Evolutionary conservation across 2,888 invertebrate species (phyloP).

Genomic region (Zygaena filipendulae): DNA sequence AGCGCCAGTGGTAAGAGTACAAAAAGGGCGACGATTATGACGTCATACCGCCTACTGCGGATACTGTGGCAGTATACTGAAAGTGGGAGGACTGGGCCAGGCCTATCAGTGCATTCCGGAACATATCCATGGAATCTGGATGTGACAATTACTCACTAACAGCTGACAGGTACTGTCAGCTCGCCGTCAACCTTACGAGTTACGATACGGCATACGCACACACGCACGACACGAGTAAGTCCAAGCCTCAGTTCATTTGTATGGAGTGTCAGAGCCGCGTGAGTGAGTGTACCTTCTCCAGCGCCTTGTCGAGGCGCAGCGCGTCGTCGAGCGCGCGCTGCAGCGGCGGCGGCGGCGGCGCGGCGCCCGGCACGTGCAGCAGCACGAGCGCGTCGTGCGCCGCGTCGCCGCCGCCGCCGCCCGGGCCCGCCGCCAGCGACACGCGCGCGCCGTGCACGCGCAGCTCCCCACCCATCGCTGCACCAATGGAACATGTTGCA

Average conservation of each 20-base stretch:
- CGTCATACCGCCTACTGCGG: too few relatives aligned
- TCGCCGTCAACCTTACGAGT: background rate
- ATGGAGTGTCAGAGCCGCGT: background rate
- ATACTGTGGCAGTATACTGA: too few relatives aligned
- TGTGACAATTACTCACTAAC: background rate
- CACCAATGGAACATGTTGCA: too few relatives aligned
- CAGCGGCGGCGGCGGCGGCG: conserved; percentile 41
- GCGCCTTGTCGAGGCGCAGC: conserved; percentile 55
- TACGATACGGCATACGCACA: background rate
- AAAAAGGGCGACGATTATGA: too few relatives aligned
- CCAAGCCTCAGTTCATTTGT: background rate
- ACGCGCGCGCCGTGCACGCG: conserved; percentile 26
- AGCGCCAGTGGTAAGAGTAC: too few relatives aligned
- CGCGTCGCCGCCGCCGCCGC: too few relatives aligned
- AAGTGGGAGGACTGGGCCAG: too few relatives aligned
- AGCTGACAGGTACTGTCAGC: too few relatives aligned
- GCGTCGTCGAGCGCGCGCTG: conserved; percentile 46
- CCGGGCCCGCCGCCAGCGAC: conserved; percentile 38
- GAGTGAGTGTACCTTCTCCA: conserved; percentile 29
- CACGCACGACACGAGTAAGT: background rate
- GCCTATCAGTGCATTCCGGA: too few relatives aligned
- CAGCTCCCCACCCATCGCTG: too few relatives aligned
- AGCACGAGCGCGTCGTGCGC: conserved; percentile 67
- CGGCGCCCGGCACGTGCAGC: conserved; percentile 37
- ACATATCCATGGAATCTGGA: too few relatives aligned